Evolutionary conservation across 2,888 invertebrate genomes (phyloP).

Genomic region (Adineta ricciae): DNA sequence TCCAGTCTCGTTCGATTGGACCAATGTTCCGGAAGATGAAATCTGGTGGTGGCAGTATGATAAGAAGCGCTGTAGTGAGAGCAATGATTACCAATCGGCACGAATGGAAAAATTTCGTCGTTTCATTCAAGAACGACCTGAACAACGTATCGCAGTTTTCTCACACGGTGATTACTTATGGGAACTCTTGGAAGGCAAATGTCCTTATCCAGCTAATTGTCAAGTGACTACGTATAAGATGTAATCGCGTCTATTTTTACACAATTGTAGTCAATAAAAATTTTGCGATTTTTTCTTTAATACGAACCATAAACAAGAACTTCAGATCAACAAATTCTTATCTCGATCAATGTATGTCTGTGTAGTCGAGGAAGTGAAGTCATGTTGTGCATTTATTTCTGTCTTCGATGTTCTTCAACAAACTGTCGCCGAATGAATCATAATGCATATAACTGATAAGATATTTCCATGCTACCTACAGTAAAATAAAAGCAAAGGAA

Average conservation of each 20-base stretch:
- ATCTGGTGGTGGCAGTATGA: conserved; percentile 17
- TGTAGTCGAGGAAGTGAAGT: no score
- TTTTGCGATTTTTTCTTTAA: neutral
- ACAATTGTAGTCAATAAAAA: neutral
- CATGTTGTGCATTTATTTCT: neutral
- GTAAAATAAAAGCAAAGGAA: neutral
- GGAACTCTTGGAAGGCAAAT: neutral
- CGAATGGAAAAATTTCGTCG: neutral
- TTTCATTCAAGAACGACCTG: neutral
- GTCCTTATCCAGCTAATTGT: neutral
- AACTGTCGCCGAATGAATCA: neutral
- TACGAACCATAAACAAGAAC: neutral
- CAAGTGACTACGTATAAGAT: neutral
- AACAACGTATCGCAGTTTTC: conserved; percentile 11
- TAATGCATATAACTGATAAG: neutral
- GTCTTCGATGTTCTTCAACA: neutral
- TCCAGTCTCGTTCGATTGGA: neutral
- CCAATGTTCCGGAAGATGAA: neutral
- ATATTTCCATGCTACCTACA: neutral
- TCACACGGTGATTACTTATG: conserved; percentile 17
- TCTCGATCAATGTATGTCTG: no score
- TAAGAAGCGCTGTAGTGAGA: neutral
- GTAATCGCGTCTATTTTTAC: neutral
- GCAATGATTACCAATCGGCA: no score
- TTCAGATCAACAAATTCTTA: no score